These are phyloP conservation scores for Ethmia dodecea DNA, from an alignment of 2,888 invertebrate genomes.

Conservation along the genomic window DNA sequence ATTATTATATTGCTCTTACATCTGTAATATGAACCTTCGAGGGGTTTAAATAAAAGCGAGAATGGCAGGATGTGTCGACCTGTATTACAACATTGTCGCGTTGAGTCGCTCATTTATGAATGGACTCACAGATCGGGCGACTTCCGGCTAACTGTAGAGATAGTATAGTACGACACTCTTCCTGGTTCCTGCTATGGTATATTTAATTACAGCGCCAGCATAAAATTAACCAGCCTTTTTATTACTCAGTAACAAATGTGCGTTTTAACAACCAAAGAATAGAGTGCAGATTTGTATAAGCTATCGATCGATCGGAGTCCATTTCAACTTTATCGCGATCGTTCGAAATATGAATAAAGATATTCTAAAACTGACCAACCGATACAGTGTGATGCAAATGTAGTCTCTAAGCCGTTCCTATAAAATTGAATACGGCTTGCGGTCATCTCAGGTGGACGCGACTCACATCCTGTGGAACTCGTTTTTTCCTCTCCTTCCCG, in stretches of 20 bases:
- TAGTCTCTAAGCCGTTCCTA: constrained; percentile 37
- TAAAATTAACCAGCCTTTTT: constrained; percentile 45
- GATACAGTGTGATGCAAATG: constrained; percentile 29
- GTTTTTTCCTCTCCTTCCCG: constrained; percentile 75
- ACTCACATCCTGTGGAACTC: constrained; percentile 66
- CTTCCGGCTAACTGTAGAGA: constrained; percentile 77
- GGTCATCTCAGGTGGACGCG: constrained; percentile 37
- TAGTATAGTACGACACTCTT: constrained; percentile 78
- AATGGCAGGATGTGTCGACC: constrained; percentile 42
- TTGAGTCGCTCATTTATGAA: constrained; percentile 68
- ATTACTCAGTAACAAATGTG: constrained; percentile 23
- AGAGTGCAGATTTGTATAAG: constrained; percentile 41
- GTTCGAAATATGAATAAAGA: constrained; percentile 73
- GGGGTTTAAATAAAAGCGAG: constrained; percentile 43
- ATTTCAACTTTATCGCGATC: constrained; percentile 65
- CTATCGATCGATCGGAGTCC: constrained; percentile 48
- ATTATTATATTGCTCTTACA: constrained; percentile 45
- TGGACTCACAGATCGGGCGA: constrained; percentile 74
- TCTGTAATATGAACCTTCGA: constrained; percentile 40
- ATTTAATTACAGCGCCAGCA: constrained; percentile 68
- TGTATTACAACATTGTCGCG: constrained; percentile 67
- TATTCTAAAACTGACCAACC: constrained; percentile 67
- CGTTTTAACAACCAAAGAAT: constrained; percentile 30
- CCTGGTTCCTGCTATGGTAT: constrained; percentile 76
- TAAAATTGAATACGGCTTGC: constrained; percentile 41